phyloP scores from a whole-genome alignment of 2,113 vertebrate species.

The Megaleporinus macrocephalus region DNA sequence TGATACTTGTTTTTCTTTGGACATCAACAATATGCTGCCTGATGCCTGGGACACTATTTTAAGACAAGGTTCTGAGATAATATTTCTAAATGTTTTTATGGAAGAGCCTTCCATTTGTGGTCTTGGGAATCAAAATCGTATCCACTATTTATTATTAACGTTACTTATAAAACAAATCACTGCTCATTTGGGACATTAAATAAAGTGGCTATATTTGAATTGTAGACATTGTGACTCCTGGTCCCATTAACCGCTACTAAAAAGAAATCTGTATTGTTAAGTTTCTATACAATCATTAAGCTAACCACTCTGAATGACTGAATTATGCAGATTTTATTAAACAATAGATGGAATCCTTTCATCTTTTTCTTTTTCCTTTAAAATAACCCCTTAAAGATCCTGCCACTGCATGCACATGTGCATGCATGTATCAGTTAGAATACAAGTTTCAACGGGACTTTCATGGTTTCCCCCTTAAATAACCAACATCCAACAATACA shows the following conservation, averaged over 20 bases:
- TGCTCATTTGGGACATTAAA: not conserved
- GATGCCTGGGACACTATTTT: not conserved
- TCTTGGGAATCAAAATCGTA: no score
- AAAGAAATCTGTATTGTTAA: not conserved
- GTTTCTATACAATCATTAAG: not conserved
- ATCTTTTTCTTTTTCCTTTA: not conserved
- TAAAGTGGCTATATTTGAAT: not conserved
- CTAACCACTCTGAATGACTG: not conserved
- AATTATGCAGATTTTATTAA: not conserved
- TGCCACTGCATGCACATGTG: conserved; percentile 5
- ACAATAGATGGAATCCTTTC: not conserved
- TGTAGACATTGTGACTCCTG: not conserved
- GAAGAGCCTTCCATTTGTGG: not conserved
- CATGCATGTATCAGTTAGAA: conserved; percentile 35
- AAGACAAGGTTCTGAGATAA: not conserved
- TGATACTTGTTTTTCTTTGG: no score
- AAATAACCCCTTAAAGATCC: conserved; percentile 27
- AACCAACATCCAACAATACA: conserved; percentile 37
- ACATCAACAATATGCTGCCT: not conserved
- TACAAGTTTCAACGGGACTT: not conserved
- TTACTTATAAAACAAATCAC: no score
- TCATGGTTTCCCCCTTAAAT: conserved; percentile 13
- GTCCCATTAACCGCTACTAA: not conserved
- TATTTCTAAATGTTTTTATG: not conserved
- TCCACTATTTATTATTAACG: no score